phyloP scores from a whole-genome alignment of 2,797 vertebrate genomes.

The Tragopan temminckii region DNA sequence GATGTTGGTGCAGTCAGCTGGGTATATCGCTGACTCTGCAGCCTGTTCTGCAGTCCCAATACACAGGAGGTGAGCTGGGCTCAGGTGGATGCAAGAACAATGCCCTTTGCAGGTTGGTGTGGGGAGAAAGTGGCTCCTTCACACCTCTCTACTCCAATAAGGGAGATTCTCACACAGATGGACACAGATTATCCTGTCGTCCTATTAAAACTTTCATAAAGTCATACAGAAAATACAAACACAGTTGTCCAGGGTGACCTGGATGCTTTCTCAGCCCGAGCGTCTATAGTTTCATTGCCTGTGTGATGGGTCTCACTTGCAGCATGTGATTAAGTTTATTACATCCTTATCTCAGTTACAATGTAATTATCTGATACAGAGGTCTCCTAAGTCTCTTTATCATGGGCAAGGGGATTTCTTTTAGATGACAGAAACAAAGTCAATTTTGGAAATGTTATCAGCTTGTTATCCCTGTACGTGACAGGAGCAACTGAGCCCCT shows the following conservation, averaged over 20 bases:
- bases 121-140: background rate
- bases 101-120: background rate
- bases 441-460: background rate
- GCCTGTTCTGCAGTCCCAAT: background rate
- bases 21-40: rapidly evolving
- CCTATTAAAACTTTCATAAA: conserved; percentile 6
- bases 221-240: background rate
- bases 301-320: background rate
- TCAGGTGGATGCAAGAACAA: rapidly evolving
- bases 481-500: background rate
- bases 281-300: background rate
- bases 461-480: background rate
- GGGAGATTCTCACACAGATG: background rate
- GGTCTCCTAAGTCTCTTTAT: conserved; percentile 11
- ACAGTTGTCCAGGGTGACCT: background rate
- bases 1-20: background rate
- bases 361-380: background rate
- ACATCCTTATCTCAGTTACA: conserved; percentile 19
- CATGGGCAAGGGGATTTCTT: background rate
- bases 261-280: background rate
- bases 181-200: background rate
- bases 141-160: rapidly evolving
- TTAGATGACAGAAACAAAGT: conserved; percentile 44
- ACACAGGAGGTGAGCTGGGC: background rate
- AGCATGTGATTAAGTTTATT: background rate